Evolutionary conservation across 2,888 invertebrate species (phyloP), one percentile per base, ranked within the genome.

Genomic region (Pseudococcus viburni): DNA sequence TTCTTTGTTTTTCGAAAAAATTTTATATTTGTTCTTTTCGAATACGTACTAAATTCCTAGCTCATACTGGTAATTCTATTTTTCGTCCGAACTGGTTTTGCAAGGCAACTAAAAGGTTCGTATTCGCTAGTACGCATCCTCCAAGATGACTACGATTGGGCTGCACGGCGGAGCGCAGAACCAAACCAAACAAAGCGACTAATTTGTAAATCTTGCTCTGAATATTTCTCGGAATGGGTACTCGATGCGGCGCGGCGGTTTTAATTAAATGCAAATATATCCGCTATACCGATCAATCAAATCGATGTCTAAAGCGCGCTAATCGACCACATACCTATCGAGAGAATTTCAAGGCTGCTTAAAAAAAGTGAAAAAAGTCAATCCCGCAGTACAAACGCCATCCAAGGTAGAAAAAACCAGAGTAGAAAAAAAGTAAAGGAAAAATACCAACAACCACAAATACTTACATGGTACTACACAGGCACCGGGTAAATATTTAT

Each of bases 11-110:
- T 83, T 83, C 1, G 80, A 83, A 83, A 33, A 83, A 83, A 19
- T 83, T 83, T 83, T 83, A 83, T 83, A 83, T 46, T 83, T 42
- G 80, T 83, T 83, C 80, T 83, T 83, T 83, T 83, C 19, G 17
- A 46, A 46, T 42, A 42, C 42, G 42, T 42, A 39, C 33, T 77
- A 83, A 83, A 83, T 83, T 83, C 80, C 80, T 46, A 73, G 73
- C 73, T 46, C 46, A 46, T 42, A 83, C 80, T 46, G 80, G 46
- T 46, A 46, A 83, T 73, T 73, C 73, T 73, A 73, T 83, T 83
- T 83, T 83, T 83, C 42, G 80, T 73, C n/a, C 80, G 80, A 83
- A 83, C 80, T 83, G 80, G 80, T 83, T 83, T 83, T 83, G 46
- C 80, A 83, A 83, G 73, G 33, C 73, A 73, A 73, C 73, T 73